Evolutionary conservation across 2,113 vertebrate species (phyloP).

Genomic region (Tinamus guttatus): DNA sequence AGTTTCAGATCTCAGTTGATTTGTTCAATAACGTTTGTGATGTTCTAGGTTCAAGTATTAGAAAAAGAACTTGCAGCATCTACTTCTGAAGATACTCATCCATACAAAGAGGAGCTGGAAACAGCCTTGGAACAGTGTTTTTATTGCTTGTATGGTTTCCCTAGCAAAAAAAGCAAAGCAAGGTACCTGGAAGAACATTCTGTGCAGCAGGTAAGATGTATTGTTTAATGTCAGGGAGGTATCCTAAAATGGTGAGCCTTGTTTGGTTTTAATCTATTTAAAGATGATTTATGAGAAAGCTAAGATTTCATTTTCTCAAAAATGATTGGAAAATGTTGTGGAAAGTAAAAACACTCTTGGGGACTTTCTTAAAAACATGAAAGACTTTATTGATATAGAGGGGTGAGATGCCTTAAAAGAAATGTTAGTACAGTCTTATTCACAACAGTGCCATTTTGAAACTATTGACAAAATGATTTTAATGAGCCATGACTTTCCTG

Average conservation of each 20-base stretch:
- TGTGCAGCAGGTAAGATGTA: slow-evolving; percentile 86
- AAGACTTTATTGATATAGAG: neutral
- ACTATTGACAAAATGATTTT: neutral
- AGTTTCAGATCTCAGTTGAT: neutral
- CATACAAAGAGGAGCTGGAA: slow-evolving; percentile 96
- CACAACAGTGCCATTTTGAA: neutral
- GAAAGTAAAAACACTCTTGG: neutral
- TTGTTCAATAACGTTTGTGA: neutral
- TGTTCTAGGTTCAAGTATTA: slow-evolving; percentile 86
- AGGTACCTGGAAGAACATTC: slow-evolving; percentile 97
- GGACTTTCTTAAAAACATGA: neutral
- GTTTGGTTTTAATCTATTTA: neutral
- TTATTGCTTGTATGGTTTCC: slow-evolving; percentile 93
- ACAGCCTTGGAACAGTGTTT: slow-evolving; percentile 96
- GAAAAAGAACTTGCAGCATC: slow-evolving; percentile 88
- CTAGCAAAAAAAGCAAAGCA: slow-evolving; percentile 98
- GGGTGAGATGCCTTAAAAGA: neutral
- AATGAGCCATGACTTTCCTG: slow-evolving; percentile 35
- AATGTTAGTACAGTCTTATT: neutral
- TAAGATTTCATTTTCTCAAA: neutral
- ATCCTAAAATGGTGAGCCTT: neutral
- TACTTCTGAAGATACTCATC: slow-evolving; percentile 83
- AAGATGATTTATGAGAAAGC: neutral
- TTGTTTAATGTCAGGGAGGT: neutral
- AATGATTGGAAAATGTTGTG: neutral